These are phyloP conservation scores for Leptodactylus fuscus DNA, from an alignment of 2,113 vertebrate genomes.

Conservation along the genomic window DNA sequence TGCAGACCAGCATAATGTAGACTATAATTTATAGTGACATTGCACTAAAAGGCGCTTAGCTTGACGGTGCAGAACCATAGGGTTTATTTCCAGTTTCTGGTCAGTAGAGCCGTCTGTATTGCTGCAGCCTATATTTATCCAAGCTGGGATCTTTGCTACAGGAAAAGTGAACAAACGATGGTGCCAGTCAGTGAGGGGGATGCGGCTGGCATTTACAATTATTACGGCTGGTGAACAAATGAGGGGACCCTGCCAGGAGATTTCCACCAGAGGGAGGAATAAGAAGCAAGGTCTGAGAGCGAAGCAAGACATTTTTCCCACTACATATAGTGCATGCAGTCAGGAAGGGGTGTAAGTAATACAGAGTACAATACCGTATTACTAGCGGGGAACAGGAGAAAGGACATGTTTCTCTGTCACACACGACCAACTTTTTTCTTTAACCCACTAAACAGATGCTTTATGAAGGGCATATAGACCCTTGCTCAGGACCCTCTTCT, in stretches of 20 bases:
- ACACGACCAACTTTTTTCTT: neutral
- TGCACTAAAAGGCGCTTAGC: neutral
- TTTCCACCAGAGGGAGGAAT: conserved; percentile 41
- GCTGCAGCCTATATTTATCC: conserved; percentile 1
- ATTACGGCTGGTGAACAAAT: conserved; percentile 39
- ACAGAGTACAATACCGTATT: neutral
- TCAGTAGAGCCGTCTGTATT: neutral
- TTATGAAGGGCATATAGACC: no score
- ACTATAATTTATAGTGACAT: neutral
- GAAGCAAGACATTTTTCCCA: conserved; percentile 44
- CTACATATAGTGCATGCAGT: conserved; percentile 32
- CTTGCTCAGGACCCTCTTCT: no score
- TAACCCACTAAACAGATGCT: no score
- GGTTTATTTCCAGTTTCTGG: neutral
- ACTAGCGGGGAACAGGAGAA: neutral
- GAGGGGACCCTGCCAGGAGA: conserved; percentile 31
- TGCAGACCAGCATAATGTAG: neutral
- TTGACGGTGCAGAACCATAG: neutral
- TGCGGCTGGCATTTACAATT: conserved; percentile 36
- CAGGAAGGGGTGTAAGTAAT: conserved; percentile 37
- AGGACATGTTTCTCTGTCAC: neutral
- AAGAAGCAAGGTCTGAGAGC: conserved; percentile 35
- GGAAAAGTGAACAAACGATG: conserved; percentile 51
- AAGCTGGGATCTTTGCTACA: conserved; percentile 40
- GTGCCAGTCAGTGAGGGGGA: conserved; percentile 56